Evolutionary conservation across 2,797 vertebrate species (phyloP).

Genomic region (Morus bassanus): DNA sequence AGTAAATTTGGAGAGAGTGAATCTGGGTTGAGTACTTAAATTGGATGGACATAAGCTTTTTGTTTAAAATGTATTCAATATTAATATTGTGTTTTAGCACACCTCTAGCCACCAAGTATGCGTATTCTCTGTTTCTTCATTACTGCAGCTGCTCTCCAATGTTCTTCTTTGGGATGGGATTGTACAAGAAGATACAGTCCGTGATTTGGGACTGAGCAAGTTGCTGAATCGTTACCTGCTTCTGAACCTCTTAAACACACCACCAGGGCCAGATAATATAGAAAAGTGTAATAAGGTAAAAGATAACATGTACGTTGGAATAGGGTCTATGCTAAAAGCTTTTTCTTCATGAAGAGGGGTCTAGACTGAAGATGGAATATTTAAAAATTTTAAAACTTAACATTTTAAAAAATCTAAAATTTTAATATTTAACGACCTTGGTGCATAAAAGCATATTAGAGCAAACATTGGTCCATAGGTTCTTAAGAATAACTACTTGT

Average conservation of each 20-base stretch:
- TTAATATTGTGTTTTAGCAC: not conserved
- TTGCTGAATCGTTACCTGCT: slow-evolving; percentile 90
- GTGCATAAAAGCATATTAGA: not conserved
- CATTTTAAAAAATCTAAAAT: too few species aligned
- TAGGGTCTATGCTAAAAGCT: not conserved
- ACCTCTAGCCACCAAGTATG: not conserved
- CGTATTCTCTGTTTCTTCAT: not conserved
- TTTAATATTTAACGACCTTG: not conserved
- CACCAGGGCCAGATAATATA: slow-evolving; percentile 46
- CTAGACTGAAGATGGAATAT: not conserved
- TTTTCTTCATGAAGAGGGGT: not conserved
- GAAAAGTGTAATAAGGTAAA: slow-evolving; percentile 84
- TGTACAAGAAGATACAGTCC: slow-evolving; percentile 78
- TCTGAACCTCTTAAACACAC: slow-evolving; percentile 80
- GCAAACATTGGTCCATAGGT: not conserved
- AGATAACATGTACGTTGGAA: not conserved
- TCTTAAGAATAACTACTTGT: not conserved
- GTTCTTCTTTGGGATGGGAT: slow-evolving; percentile 87
- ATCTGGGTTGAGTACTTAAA: not conserved
- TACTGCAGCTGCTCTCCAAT: slow-evolving; percentile 84
- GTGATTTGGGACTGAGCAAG: slow-evolving; percentile 86
- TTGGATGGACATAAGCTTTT: not conserved
- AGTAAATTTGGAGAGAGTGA: not conserved
- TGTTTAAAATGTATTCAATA: too few species aligned
- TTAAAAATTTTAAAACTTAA: not conserved